Evolutionary conservation across 2,888 invertebrate genomes (phyloP).

Genomic region (Hemithea aestivaria): DNA sequence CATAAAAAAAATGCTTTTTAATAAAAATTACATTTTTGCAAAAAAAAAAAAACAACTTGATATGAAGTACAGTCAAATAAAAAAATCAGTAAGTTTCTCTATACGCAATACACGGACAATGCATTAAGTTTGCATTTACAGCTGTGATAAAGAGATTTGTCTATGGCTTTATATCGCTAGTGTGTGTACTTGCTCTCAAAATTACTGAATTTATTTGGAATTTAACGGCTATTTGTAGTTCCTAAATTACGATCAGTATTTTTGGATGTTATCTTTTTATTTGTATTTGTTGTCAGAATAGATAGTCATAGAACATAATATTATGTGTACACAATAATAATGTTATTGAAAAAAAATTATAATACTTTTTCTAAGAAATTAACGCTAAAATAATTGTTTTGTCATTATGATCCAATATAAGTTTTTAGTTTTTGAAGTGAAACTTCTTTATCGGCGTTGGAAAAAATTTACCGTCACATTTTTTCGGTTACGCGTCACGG

Average conservation of each 20-base stretch:
- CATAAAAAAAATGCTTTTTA: no score
- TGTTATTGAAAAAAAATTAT: conserved; percentile 2
- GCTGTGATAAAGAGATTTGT: conserved; percentile 76
- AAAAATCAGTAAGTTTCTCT: no score
- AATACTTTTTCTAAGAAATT: no score
- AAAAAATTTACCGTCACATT: no score
- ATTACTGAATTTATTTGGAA: conserved; percentile 31
- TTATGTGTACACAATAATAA: background rate
- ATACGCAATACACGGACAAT: conserved; percentile 48
- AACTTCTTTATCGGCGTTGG: no score
- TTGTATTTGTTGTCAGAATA: conserved; percentile 6
- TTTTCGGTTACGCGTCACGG: no score
- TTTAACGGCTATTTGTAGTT: conserved; percentile 66
- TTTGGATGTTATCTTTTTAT: conserved; percentile 42
- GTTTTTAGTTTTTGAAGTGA: no score
- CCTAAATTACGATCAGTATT: conserved; percentile 77
- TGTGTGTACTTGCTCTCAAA: conserved; percentile 30
- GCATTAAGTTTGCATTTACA: conserved; percentile 72
- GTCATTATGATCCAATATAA: no score
- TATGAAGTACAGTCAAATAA: no score
- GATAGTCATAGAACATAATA: background rate
- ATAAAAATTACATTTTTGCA: no score
- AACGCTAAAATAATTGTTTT: no score
- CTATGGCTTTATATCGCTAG: conserved; percentile 56
- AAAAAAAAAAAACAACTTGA: no score